phyloP scores from a whole-genome alignment of 2,113 vertebrate species.

The Burhinus bistriatus region DNA sequence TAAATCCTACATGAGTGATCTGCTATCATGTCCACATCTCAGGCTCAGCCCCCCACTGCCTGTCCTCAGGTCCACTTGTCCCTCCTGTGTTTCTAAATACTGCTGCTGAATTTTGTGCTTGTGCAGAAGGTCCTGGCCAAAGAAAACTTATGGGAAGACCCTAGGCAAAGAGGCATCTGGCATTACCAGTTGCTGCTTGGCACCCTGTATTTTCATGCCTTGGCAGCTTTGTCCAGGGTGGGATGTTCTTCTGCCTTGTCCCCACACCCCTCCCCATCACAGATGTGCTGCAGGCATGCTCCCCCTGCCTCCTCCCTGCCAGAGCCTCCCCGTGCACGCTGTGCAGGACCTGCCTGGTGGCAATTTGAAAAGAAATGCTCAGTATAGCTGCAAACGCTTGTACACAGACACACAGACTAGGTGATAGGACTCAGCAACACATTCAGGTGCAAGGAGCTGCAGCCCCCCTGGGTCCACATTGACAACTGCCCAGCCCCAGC shows the following conservation, averaged over 20 bases:
- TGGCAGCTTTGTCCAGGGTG: neutral
- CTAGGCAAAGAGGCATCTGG: neutral
- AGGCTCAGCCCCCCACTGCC: neutral
- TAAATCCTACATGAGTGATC: neutral
- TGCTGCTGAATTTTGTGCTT: neutral
- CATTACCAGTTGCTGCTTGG: accelerated
- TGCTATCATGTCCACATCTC: neutral
- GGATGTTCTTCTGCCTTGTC: neutral
- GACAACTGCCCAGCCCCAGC: neutral
- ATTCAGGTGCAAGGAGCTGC: neutral
- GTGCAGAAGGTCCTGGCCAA: neutral
- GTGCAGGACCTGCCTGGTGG: neutral
- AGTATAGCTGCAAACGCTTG: neutral
- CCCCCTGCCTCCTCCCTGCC: neutral
- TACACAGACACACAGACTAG: too few species aligned
- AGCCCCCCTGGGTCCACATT: neutral
- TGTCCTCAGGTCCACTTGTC: neutral
- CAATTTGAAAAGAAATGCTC: neutral
- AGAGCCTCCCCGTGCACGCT: too few species aligned
- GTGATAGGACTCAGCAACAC: neutral
- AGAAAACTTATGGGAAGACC: neutral
- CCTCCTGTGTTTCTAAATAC: neutral
- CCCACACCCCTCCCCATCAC: too few species aligned
- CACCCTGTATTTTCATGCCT: neutral
- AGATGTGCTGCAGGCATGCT: neutral